Base-by-base conservation (phyloP, 2,113 vertebrate species). In the Myotis davidii region DNA sequence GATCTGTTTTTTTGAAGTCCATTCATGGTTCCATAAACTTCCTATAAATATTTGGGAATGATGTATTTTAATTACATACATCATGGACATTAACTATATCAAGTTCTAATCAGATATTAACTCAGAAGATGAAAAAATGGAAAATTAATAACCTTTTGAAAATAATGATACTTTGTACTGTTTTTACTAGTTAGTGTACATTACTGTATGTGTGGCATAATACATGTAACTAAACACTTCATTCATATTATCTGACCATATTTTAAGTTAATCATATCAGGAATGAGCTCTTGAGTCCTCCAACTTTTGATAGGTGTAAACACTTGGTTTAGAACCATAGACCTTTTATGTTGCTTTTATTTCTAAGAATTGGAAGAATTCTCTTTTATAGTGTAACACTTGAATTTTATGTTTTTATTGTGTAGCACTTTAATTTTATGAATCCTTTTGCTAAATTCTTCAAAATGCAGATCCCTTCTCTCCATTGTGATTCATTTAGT, bases 401-500 rank as follows among this genome's bases (percentile, higher is more conserved):
- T 94, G 65, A 65, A 78, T 78, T 95, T 95, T 64, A 25, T 95
- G 78, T 64, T 59, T 59, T 65, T 29, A 64, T 65, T 65, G 23
- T 59, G 21, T 25, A 59, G 61, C 23, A 79, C 10, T 70, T 94
- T 67, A 59, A 78, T 83, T 95, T 95, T 64, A 32, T 95, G 83
- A 94, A 72, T 20, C 10, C 65, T n/a, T 89, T 83, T 96, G 64
- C 42, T 83, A 70, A 94, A 64, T 86, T 93, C 64, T 96, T 76
- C 9, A 90, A 86, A 87, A 85, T 88, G 12, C n/a, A 67, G 67
- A 27, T 76, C 69, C 23, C 9, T 93, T 1, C 12, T 65, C 48
- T 87, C 56, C 29, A 70, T 0, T 61, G 37, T 76, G 37, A 83
- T 82, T 78, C 72, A 70, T 65, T 91, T 93, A 83, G 34, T 64